Evolutionary conservation across 2,888 invertebrate species (phyloP), one percentile per base, ranked within the genome.

Genomic region (Drosophila nigritarsus): DNA sequence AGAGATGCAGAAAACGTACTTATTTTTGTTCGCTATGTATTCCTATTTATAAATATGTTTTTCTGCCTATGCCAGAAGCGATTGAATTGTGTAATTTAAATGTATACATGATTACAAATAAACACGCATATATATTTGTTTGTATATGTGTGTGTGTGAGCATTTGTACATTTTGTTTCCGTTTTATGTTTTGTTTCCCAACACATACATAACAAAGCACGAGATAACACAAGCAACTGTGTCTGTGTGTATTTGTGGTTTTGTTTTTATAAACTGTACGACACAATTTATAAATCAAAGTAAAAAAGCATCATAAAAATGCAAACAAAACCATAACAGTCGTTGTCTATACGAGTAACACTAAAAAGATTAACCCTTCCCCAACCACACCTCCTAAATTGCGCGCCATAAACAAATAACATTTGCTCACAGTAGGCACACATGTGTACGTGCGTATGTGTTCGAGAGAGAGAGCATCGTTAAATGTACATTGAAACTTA

Each of bases 381-480:
- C 73, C 82, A 87, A 87, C 76, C 67, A 45, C 20, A 45, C 20
- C 6, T 56, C 64, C 55, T 54, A 65, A 88, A 86, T 73, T 73
- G 71, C 82, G 79, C 89, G 89, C 82, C 79, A 87, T 87, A 87
- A 89, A 87, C 80, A 82, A 87, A 82, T 70, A 72, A 70, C 50
- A 78, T 60, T 53, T 54, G 58, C 32, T 56, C 29, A 34, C n/a
- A 48, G 13, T 27, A 36, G 18, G 8, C 54, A 36, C 7, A 38
- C 11, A 32, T 38, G 9, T 51, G 24, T 6, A 11, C 11, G 45
- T 42, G 55, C 53, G 27, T 40, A 30, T 67, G 59, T 30, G 30
- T 50, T 24, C 9, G 65, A 45, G 65, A 51, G 65, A 51, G 59
- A 80, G 63, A 67, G 80, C 81, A 81, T 59, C 58, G 54, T 75